phyloP scores from a whole-genome alignment of 1,140 invertebrate genomes.

The Acromyrmex echinatior region DNA sequence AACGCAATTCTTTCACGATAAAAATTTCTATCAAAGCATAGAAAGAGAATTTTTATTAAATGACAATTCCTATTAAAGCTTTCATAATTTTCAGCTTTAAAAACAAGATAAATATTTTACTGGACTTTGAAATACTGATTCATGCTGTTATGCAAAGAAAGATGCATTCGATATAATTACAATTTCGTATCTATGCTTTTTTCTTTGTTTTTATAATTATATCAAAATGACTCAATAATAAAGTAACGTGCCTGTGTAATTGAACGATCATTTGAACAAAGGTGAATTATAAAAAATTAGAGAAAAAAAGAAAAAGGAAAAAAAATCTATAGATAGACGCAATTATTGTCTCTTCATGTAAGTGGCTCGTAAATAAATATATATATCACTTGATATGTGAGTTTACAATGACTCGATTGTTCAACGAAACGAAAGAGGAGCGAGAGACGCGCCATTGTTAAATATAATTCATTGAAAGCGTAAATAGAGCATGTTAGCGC shows the following conservation, averaged over 20 bases:
- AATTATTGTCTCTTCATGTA: neutral
- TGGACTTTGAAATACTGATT: slow-evolving; percentile 1
- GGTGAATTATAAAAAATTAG: neutral
- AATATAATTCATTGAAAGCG: slow-evolving; percentile 5
- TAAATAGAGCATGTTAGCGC: slow-evolving; percentile 36
- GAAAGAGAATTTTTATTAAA: neutral
- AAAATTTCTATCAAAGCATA: neutral
- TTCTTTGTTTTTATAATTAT: slow-evolving; percentile 3
- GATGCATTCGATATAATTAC: neutral
- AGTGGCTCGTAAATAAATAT: neutral
- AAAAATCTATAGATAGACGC: neutral
- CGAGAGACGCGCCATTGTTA: neutral
- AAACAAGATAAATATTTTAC: neutral
- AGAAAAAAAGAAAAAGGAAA: neutral
- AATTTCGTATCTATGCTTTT: neutral
- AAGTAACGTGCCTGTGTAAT: slow-evolving; percentile 32
- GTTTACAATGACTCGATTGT: slow-evolving; percentile 13
- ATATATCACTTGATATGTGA: neutral
- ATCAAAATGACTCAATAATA: slow-evolving; percentile 29
- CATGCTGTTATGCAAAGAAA: neutral
- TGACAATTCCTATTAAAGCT: neutral
- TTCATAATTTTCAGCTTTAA: neutral
- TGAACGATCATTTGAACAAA: slow-evolving; percentile 11
- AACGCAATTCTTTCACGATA: neutral
- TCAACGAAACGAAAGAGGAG: slow-evolving; percentile 1